These are phyloP conservation scores for Glandiceps talaboti DNA, from an alignment of 53 echinoderm and acorn worm genomes.

Conservation along the genomic window DNA sequence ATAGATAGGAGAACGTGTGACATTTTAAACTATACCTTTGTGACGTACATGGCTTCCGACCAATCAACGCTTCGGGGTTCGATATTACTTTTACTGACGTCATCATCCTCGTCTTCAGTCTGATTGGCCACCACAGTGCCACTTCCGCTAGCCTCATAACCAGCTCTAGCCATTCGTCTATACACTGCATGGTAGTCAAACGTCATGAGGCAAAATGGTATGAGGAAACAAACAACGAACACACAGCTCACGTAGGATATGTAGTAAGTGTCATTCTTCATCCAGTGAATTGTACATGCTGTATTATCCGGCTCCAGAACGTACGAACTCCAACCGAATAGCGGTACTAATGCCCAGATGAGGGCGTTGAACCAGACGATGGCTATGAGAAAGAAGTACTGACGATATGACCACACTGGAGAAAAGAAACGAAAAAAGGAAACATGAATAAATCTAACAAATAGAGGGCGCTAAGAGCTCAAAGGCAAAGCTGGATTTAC, in stretches of 20 bases:
- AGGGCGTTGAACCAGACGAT: slow-evolving; percentile 38
- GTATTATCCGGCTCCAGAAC: slow-evolving; percentile 29
- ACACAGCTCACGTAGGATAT: slow-evolving; percentile 47
- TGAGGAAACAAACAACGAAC: slow-evolving; percentile 38
- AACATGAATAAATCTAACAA: too few relatives aligned
- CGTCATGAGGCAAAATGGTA: slow-evolving; percentile 53
- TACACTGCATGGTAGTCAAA: slow-evolving; percentile 41
- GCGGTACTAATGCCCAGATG: slow-evolving; percentile 79
- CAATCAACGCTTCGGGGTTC: slow-evolving; percentile 51
- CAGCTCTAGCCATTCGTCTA: slow-evolving; percentile 6
- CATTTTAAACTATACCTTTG: slow-evolving; percentile 19
- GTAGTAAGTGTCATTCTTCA: slow-evolving; percentile 31
- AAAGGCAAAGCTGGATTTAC: too few relatives aligned
- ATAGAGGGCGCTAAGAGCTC: too few relatives aligned
- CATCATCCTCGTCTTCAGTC: slow-evolving; percentile 15
- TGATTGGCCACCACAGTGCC: background rate
- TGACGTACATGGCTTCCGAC: slow-evolving; percentile 57
- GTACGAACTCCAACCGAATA: slow-evolving; percentile 68
- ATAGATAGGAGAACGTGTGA: too few relatives aligned
- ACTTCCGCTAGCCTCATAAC: background rate
- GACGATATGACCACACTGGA: slow-evolving; percentile 6
- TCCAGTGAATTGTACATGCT: slow-evolving; percentile 62
- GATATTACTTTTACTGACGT: slow-evolving; percentile 8
- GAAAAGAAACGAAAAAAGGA: background rate
- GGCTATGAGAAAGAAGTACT: slow-evolving; percentile 29